phyloP scores from a whole-genome alignment of 2,797 vertebrate genomes.

The Numenius phaeopus region DNA sequence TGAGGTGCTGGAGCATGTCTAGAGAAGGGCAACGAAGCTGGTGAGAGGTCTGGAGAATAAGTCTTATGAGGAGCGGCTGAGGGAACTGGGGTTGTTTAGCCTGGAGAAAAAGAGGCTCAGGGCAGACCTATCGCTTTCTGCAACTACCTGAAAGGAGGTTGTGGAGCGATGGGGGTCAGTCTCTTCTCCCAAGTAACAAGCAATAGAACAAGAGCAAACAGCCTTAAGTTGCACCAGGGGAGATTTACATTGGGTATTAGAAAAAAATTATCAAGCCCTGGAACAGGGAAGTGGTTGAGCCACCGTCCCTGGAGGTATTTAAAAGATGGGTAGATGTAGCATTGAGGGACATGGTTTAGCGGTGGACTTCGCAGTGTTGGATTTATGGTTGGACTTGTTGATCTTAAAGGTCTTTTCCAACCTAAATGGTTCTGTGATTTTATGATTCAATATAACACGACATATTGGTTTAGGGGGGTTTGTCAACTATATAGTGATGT shows the following conservation, averaged over 20 bases:
- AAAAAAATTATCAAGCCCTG: not conserved
- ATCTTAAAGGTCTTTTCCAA: not conserved
- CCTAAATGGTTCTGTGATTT: not conserved
- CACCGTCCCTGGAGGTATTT: not conserved
- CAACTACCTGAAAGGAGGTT: not conserved
- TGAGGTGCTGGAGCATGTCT: not conserved
- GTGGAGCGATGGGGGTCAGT: fast-evolving
- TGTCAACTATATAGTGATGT: not conserved
- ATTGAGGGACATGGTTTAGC: not conserved
- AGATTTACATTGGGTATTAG: not conserved
- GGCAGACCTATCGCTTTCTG: not conserved
- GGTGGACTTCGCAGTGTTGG: not conserved
- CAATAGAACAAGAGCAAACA: not conserved
- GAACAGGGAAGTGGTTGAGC: not conserved
- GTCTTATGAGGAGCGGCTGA: fast-evolving
- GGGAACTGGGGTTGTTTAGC: not conserved
- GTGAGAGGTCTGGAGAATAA: not conserved
- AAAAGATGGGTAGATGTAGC: not conserved
- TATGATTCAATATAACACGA: fast-evolving
- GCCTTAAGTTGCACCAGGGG: not conserved
- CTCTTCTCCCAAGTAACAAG: not conserved
- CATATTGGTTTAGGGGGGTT: not conserved
- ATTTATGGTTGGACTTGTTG: not conserved
- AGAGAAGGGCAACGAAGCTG: not conserved
- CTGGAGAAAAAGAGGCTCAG: not conserved